Percentiles rank a stretch among this genome's conserved stretches.
Conservation (phyloP, 2,113 vertebrate species). For the Clarias batrachus region DNA sequence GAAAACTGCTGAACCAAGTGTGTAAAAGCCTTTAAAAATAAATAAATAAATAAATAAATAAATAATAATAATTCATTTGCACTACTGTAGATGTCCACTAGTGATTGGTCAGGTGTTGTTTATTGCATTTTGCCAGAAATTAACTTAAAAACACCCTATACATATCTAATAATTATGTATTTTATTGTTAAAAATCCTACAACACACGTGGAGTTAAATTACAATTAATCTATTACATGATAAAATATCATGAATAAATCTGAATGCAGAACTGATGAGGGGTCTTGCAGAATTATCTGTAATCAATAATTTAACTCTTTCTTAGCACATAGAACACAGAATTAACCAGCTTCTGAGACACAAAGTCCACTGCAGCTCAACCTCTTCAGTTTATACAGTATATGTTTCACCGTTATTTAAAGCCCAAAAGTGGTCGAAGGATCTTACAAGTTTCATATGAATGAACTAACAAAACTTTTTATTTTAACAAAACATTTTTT, state of each 20-base stretch:
- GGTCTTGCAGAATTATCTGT: not conserved
- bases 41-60: too few species aligned
- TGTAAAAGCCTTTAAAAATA: not conserved
- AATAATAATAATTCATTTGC: not conserved
- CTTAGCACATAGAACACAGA: not conserved
- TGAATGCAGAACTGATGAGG: not conserved
- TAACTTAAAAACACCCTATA: not conserved
- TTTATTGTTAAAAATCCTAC: not conserved
- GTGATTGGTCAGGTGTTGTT: not conserved
- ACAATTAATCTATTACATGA: not conserved
- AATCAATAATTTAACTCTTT: not conserved
- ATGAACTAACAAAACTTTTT: not conserved
- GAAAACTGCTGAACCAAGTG: not conserved
- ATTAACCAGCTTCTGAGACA: not conserved
- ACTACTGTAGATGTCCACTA: not conserved
- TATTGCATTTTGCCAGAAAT: not conserved
- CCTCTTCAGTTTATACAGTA: not conserved
- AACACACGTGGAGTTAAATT: not conserved
- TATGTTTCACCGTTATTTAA: not conserved
- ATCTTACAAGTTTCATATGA: not conserved
- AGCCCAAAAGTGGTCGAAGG: not conserved
- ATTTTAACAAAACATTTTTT: not conserved
- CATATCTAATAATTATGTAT: not conserved
- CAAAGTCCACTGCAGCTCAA: not conserved
- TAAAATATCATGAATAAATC: not conserved